Percentiles rank a stretch among this genome's conserved stretches.
phyloP scores from a whole-genome alignment of 2,113 vertebrate species.

The Ochotona princeps region DNA sequence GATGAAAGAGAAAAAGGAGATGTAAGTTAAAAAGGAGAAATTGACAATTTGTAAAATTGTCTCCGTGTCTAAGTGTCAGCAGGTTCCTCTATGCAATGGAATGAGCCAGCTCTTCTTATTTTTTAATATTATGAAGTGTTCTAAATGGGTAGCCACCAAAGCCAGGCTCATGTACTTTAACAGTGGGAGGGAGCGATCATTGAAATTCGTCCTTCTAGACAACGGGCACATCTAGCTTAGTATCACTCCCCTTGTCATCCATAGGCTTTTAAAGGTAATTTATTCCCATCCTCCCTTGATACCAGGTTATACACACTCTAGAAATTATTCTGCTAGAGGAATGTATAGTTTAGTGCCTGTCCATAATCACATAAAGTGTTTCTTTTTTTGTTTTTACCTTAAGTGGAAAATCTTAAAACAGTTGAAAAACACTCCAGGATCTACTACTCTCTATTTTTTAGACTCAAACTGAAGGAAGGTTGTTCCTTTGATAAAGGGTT shows the following conservation, averaged over 20 bases:
- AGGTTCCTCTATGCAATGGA: background rate
- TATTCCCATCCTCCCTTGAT: background rate
- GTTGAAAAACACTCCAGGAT: constrained; percentile 39
- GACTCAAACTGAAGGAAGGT: background rate
- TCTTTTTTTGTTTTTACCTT: background rate
- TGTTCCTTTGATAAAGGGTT: constrained; percentile 36
- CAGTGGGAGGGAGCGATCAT: constrained; percentile 35
- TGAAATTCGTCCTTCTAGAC: constrained; percentile 31
- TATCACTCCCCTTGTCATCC: background rate
- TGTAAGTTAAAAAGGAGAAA: background rate
- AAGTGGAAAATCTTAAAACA: constrained; percentile 36
- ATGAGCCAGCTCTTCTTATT: background rate
- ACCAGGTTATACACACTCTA: background rate
- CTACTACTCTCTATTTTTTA: constrained; percentile 37
- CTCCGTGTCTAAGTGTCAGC: background rate
- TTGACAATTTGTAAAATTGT: background rate
- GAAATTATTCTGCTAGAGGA: background rate
- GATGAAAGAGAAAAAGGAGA: constrained; percentile 1
- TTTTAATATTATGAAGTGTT: constrained; percentile 31
- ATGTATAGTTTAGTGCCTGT: background rate
- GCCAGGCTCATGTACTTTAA: background rate
- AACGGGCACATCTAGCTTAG: background rate
- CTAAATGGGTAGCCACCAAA: background rate
- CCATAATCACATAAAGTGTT: background rate
- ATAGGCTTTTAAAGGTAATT: constrained; percentile 14